Base-by-base conservation (phyloP, 2,888 invertebrate genomes). In the Limnephilus marmoratus region DNA sequence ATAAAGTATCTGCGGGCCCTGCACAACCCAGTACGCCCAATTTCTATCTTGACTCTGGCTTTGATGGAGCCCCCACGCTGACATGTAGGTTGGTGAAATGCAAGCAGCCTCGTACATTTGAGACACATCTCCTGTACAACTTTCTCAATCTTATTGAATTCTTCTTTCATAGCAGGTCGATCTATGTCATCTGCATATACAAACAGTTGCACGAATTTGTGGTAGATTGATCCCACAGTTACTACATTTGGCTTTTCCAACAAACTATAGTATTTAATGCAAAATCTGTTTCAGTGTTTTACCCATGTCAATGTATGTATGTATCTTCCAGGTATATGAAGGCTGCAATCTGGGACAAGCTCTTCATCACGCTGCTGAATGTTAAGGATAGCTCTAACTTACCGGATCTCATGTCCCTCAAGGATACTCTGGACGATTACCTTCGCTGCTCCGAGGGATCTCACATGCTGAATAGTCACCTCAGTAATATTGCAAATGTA, bases 331-430 rank as follows among this genome's bases (percentile, higher is more conserved):
- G 97, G 95, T 98, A 98, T 95, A 97, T 97, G 95, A 97, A 97
- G 94, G 97, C 96, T 93, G 96, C 96, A 93, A 95, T 98, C 92
- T 99, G 99, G 98, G 97, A 97, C 94, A 97, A 97, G 94, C 97
- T 98, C 94, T 99, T 99, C 95, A 97, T 97, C 81, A 97, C 97
- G 68, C 95, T 99, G 93, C 96, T 99, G 91, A 99, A 99, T 95
- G 97, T 98, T 92, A 97, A 97, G 37, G 97, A 97, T 92, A 98
- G 98, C 94, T 97, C 97, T 91, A 96, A 97, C 93, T 96, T 98
- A 95, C 98, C 98, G 0, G 97, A 98, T 95, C 95, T 98, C 94
- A 95, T 96, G 94, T 96, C 96, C 94, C 95, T 97, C 94, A 96
- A 96, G 94, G 96, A 96, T 94, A 95, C 96, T 89, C 81, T 93